These are phyloP conservation scores for Heliconius aoede DNA, from an alignment of 2,888 invertebrate genomes.

Conservation along the genomic window DNA sequence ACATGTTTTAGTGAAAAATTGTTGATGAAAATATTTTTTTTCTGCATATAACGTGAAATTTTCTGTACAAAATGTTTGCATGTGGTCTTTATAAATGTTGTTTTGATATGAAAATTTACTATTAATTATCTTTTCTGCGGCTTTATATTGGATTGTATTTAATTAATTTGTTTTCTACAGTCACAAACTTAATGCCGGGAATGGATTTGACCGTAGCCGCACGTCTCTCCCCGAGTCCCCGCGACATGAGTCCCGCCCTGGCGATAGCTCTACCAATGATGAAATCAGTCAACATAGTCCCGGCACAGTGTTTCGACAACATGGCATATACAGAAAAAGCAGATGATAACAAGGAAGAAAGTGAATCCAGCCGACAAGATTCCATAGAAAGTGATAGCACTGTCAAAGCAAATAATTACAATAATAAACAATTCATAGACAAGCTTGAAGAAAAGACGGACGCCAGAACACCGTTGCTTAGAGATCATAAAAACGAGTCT, in stretches of 20 bases:
- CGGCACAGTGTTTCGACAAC: conserved; percentile 79
- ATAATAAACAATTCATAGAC: conserved; percentile 70
- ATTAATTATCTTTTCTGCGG: neutral
- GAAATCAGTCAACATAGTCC: conserved; percentile 81
- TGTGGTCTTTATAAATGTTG: conserved; percentile 14
- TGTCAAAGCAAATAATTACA: conserved; percentile 69
- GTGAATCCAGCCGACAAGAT: conserved; percentile 63
- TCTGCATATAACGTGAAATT: neutral
- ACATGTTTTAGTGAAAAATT: conserved; percentile 32
- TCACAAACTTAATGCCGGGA: conserved; percentile 80
- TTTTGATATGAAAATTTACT: neutral
- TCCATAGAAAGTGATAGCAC: conserved; percentile 72
- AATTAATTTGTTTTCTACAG: conserved; percentile 55
- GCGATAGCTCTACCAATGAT: conserved; percentile 85
- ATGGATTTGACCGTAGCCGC: conserved; percentile 86
- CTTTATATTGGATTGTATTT: neutral
- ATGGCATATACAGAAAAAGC: conserved; percentile 74
- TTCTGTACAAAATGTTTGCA: conserved; percentile 29
- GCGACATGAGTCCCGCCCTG: conserved; percentile 86
- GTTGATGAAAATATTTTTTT: conserved; percentile 23
- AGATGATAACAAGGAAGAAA: conserved; percentile 59
- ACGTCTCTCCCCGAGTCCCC: conserved; percentile 86
- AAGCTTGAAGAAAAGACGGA: conserved; percentile 72
- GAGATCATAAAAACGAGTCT: conserved; percentile 79
- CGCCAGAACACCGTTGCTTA: conserved; percentile 73